phyloP scores from a whole-genome alignment of 2,888 invertebrate species.

The Cantharis rustica region DNA sequence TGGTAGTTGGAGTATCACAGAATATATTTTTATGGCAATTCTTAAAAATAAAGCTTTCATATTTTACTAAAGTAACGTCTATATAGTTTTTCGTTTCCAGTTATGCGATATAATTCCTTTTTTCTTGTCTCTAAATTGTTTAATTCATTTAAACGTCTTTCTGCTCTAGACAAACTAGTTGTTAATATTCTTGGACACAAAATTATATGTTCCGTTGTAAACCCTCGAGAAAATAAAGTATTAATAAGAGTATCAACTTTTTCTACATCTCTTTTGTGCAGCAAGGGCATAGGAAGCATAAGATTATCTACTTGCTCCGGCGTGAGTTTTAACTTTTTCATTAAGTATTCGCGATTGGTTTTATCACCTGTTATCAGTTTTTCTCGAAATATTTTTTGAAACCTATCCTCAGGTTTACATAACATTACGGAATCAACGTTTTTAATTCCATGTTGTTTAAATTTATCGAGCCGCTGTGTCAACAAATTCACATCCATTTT shows the following conservation, averaged over 20 bases:
- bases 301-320: neutral
- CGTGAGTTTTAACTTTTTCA: neutral
- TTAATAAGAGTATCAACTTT: neutral
- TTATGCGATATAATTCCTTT: neutral
- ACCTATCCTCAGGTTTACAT: neutral
- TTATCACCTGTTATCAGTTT: neutral
- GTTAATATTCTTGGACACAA: neutral
- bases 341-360: neutral
- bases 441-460: neutral
- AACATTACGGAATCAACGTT: neutral
- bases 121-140: neutral
- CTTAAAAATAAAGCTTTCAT: neutral
- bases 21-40: neutral
- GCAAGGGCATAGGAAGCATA: neutral
- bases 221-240: neutral
- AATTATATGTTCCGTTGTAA: neutral
- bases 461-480: neutral
- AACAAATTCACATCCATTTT: neutral
- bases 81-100: neutral
- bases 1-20: neutral
- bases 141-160: neutral
- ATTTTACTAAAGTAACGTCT: neutral
- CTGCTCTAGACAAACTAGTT: neutral
- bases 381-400: too few species aligned
- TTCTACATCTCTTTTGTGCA: neutral